Percentiles rank a stretch among this genome's conserved stretches.
Evolutionary conservation across 2,113 vertebrate species (phyloP).

Genomic region (Diadophis punctatus): DNA sequence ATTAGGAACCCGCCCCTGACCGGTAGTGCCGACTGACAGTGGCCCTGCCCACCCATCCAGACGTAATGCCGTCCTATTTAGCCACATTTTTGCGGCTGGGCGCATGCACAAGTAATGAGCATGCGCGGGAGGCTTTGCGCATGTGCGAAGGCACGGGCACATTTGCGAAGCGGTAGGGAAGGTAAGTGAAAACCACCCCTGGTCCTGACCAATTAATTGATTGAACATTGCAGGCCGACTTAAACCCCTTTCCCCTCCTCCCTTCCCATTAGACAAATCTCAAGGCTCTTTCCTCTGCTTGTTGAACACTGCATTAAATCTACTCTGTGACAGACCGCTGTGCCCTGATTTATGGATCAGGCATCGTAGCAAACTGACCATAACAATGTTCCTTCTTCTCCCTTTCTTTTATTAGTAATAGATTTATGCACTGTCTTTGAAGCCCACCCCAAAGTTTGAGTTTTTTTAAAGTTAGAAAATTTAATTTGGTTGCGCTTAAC

Average conservation of each 20-base stretch:
- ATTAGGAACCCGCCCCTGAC: too few species aligned
- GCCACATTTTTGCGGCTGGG: too few species aligned
- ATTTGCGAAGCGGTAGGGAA: too few species aligned
- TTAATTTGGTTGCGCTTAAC: background rate
- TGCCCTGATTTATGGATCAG: background rate
- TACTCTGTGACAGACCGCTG: background rate
- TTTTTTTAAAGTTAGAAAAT: background rate
- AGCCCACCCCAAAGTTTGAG: background rate
- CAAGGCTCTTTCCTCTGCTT: background rate
- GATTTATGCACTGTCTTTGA: background rate
- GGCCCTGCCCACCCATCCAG: too few species aligned
- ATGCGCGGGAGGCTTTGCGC: too few species aligned
- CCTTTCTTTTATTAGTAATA: background rate
- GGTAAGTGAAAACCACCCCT: too few species aligned
- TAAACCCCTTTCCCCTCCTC: background rate
- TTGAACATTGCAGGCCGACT: background rate
- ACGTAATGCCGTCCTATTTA: too few species aligned
- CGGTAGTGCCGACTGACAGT: too few species aligned
- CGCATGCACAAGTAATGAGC: too few species aligned
- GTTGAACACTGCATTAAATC: background rate
- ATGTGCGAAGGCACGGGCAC: too few species aligned
- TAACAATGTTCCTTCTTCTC: background rate
- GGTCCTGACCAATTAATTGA: background rate
- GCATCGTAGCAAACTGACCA: background rate
- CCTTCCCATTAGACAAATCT: background rate